Base-by-base conservation (phyloP, 1,140 invertebrate species). In the Drosophila novamexicana region DNA sequence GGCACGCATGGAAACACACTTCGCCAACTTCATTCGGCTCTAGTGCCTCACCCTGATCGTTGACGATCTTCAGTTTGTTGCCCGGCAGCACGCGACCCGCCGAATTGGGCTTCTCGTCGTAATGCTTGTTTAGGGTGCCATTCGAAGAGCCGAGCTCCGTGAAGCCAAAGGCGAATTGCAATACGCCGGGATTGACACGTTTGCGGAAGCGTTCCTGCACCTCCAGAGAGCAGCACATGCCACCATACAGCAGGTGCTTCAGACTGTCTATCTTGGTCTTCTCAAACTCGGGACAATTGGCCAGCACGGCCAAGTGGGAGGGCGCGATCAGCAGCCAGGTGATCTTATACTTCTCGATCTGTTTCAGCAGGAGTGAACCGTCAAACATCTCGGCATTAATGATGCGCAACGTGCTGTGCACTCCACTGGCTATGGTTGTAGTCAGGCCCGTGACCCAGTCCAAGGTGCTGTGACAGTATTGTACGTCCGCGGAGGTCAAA, bases 21-120 rank as follows among this genome's bases (percentile, higher is more conserved):
- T 96, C 96, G 8, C 96, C 96, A 62, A 92, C 78, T 72, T 93
- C 53, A 40, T 94, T 89, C 0, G 94, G 92, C 0, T 94, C 94
- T 14, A 96, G 76, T 14, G 92, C 76, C 71, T 94, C 81, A 7
- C 94, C 93, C 6, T 93, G 95, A 16, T 95, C 93, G 10, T 91
- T 34, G n/a, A 81, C 75, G 7, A 93, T 64, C 77, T 93, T 89
- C 32, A 92, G 75, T 9, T 52, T 52, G 29, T 81, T 14, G 47
- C 89, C 89, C 1, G 77, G 65, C 32, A 82, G 65, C 0, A 92
- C 14, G 9, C 72, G 57, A 39, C 77, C 73, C 9, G 59, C 67
- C 1, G 73, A 49, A 34, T 71, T 71, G 36, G 73, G 66, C 14
- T 75, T 75, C 65, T 75, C 65, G 10, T 69, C 66, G 16, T 61